phyloP scores from a whole-genome alignment of 2,113 vertebrate species.

The Gopherus flavomarginatus region DNA sequence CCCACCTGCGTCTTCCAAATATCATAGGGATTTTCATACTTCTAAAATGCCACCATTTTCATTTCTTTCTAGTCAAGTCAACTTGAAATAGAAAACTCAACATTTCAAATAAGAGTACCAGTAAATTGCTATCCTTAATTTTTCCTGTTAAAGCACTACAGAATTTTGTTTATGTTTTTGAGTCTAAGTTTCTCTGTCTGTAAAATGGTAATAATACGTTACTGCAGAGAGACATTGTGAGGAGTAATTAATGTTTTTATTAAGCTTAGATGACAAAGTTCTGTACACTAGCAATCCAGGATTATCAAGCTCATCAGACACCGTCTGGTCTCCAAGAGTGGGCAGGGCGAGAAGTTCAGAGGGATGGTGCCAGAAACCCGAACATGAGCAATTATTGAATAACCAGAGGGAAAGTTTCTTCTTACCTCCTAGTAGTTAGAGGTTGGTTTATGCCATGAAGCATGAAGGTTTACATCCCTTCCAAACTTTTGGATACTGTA shows the following conservation, averaged over 20 bases:
- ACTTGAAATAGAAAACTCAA: background rate
- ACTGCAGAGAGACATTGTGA: accelerated
- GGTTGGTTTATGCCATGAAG: background rate
- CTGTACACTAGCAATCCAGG: background rate
- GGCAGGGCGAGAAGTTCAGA: background rate
- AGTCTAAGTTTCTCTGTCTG: background rate
- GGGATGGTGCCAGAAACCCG: background rate
- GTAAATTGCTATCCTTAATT: background rate
- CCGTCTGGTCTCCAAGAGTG: accelerated
- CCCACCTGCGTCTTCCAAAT: background rate
- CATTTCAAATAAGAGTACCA: background rate
- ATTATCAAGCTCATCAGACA: accelerated
- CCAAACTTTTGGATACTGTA: background rate
- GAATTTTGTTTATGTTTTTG: background rate
- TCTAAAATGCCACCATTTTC: background rate
- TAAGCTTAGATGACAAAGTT: background rate
- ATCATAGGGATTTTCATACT: background rate
- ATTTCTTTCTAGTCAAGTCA: background rate
- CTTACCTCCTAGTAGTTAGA: no score
- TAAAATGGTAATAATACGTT: background rate
- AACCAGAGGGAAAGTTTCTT: background rate
- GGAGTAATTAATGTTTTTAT: accelerated
- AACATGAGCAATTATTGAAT: background rate
- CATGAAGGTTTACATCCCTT: background rate
- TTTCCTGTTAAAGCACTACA: background rate